Evolutionary conservation across 23 tunicate genomes (phyloP).

Genomic region (Halocynthia roretzi): DNA sequence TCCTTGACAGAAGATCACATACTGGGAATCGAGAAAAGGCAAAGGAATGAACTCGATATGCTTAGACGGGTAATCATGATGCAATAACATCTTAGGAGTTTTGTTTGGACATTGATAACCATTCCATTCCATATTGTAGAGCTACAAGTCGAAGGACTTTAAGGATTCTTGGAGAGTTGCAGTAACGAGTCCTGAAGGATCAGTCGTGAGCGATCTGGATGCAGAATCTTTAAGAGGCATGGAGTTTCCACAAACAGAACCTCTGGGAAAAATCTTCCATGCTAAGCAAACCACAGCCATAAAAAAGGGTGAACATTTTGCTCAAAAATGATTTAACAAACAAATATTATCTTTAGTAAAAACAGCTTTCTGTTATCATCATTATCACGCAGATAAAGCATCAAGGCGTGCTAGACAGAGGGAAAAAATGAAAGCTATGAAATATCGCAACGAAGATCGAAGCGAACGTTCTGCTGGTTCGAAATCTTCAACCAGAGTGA

Average conservation of each 20-base stretch:
- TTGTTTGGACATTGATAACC: not conserved
- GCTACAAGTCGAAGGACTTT: conserved; percentile 39
- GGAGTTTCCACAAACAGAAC: conserved; percentile 17
- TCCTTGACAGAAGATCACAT: conserved; percentile 69
- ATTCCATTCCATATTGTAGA: conserved; percentile 18
- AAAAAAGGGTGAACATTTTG: not conserved
- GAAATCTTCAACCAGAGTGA: not conserved
- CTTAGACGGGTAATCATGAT: conserved; percentile 45
- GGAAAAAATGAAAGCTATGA: conserved; percentile 60
- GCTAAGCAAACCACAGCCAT: not conserved
- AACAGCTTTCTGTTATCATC: not conserved
- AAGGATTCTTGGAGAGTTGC: conserved; percentile 63
- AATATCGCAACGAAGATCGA: conserved; percentile 5
- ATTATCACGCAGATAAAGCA: conserved; percentile 22
- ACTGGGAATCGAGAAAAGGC: conserved; percentile 45
- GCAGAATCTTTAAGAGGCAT: not conserved
- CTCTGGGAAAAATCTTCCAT: not conserved
- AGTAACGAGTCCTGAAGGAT: conserved; percentile 71
- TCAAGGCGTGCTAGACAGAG: conserved; percentile 56
- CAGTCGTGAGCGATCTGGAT: conserved; percentile 36
- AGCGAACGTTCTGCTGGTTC: not conserved
- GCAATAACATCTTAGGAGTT: not conserved
- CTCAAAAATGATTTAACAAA: not conserved
- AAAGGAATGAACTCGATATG: conserved; percentile 40
- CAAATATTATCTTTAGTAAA: not conserved